Conservation (phyloP, 1,140 invertebrate species). For the Reticulitermes speratus region DNA sequence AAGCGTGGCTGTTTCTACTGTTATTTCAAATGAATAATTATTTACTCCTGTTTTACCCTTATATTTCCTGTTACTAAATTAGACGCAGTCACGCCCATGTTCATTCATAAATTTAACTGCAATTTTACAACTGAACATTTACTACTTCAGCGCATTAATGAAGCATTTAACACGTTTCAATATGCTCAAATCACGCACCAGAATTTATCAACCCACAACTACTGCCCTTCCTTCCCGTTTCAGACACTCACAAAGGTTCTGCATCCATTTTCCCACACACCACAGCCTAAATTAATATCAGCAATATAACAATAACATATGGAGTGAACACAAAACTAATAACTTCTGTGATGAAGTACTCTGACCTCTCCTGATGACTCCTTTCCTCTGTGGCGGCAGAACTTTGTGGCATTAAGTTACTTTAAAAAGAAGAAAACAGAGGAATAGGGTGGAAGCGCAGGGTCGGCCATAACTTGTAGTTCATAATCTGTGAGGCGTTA, state of each 20-base stretch:
- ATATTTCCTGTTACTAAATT: constrained; percentile 19
- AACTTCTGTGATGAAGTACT: constrained; percentile 19
- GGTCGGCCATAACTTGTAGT: background rate
- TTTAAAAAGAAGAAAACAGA: background rate
- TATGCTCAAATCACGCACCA: background rate
- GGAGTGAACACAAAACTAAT: constrained; percentile 7
- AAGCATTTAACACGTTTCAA: constrained; percentile 6
- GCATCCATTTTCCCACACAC: background rate
- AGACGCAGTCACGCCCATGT: background rate
- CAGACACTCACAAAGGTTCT: background rate
- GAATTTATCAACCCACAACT: background rate
- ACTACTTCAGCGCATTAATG: background rate
- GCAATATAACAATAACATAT: background rate
- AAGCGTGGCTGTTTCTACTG: too few relatives aligned
- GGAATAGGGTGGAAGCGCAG: background rate
- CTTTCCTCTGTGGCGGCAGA: constrained; percentile 11
- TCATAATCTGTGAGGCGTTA: constrained; percentile 6
- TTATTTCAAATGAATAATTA: background rate
- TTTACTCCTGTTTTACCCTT: background rate
- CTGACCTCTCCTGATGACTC: constrained; percentile 13
- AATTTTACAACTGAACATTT: constrained; percentile 1
- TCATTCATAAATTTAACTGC: constrained; percentile 10
- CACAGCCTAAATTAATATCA: background rate
- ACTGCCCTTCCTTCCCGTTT: background rate
- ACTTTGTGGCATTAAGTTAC: background rate